Percentiles rank a stretch among this genome's conserved stretches.
phyloP scores from a whole-genome alignment of 92 coral and sea anemone species.

The Virgularia gustaviana region DNA sequence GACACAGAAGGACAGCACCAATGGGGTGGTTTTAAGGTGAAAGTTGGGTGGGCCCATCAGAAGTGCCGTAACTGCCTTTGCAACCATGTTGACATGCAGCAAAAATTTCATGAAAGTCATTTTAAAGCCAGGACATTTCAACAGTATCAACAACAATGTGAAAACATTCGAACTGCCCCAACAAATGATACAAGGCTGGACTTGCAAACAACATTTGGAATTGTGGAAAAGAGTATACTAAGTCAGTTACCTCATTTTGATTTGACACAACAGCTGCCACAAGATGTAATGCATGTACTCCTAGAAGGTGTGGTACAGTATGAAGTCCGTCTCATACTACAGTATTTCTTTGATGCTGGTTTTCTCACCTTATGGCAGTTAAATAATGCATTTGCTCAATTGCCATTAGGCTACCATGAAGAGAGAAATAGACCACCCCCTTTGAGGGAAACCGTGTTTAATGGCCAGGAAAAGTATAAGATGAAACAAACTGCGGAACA shows the following conservation, averaged over 20 bases:
- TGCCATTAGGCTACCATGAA: not conserved
- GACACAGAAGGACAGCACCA: conserved; percentile 44
- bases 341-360: not conserved
- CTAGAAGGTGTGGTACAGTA: conserved; percentile 49
- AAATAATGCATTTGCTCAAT: conserved; percentile 8
- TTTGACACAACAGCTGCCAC: conserved; percentile 49
- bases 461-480: conserved; percentile 34
- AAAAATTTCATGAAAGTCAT: conserved; percentile 30
- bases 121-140: conserved; percentile 31
- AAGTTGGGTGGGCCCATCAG: conserved; percentile 34
- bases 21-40: too few relatives aligned
- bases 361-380: not conserved
- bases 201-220: conserved; percentile 29
- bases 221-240: conserved; percentile 23
- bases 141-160: conserved; percentile 28
- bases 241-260: conserved; percentile 49
- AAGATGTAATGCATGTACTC: conserved; percentile 70
- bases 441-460: conserved; percentile 24
- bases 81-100: conserved; percentile 37
- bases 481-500: conserved; percentile 34
- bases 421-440: conserved; percentile 34
- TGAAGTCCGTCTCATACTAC: not conserved
- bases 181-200: not conserved
- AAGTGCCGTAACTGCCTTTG: conserved; percentile 51
- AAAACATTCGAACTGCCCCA: conserved; percentile 22